Base-by-base conservation (phyloP, 2,113 vertebrate species). In the Equus przewalskii region DNA sequence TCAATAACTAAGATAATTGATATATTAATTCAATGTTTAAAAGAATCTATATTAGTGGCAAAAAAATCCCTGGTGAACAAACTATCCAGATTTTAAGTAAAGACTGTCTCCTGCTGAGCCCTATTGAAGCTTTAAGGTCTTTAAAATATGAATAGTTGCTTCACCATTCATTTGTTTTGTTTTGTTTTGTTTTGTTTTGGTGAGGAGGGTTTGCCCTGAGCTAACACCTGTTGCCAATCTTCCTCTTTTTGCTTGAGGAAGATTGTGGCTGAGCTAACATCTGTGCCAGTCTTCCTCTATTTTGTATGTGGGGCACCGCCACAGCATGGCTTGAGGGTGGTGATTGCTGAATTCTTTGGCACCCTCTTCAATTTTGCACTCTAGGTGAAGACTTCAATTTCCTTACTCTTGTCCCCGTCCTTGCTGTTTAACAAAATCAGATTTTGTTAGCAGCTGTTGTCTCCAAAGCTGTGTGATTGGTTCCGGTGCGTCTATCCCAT, bases 61-160 rank as follows among this genome's bases (percentile, higher is more conserved):
- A 62, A 93, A 84, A 81, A 60, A 67, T 56, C 54, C 33, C 41
- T 18, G 26, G 26, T 22, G 65, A 54, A 19, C 7, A 76, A 9
- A 36, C 26, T 65, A 5, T 72, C 49, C 24, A 65, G 56, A 46
- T 79, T 92, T 92, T 96, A 49, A 83, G 36, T 46, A 54, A 79
- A 56, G 18, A 26, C 4, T 9, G 22, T 76, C 6, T 72, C 70
- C 33, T 64, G 13, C 5, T 0, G 15, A 65, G 4, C 3, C n/a
- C 41, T 46, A 0, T 4, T 7, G n/a, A 16, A 69, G 6, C 13
- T 49, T 64, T 36, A 4, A 5, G 24, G 4, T 51, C 51, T 86
- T 24, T 41, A 24, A 73, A 28, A n/a, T 58, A 62, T 58, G 28
- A 13, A 36, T 22, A 9, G 4, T 69, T 89, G 75, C 3, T 64